phyloP scores from a whole-genome alignment of 2,888 invertebrate species.

The Clunio marinus region DNA sequence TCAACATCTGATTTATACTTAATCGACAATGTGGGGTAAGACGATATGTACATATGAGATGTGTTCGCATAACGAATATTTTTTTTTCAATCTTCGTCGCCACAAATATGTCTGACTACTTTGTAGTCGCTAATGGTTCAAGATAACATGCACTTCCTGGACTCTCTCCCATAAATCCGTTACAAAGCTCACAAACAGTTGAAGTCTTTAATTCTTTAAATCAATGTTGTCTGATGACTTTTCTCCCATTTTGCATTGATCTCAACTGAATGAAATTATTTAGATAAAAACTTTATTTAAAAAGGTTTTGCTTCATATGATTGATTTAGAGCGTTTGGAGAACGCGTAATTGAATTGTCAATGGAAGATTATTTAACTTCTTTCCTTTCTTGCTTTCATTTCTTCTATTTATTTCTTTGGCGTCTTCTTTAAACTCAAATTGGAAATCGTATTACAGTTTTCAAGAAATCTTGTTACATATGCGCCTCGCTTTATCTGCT shows the following conservation, averaged over 20 bases:
- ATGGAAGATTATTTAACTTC: slow-evolving; percentile 18
- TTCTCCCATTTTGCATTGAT: neutral
- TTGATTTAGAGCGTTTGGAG: slow-evolving; percentile 24
- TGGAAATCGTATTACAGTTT: slow-evolving; percentile 26
- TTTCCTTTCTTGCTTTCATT: no score
- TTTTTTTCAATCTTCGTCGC: slow-evolving; percentile 9
- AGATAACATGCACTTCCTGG: slow-evolving; percentile 24
- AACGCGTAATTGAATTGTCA: slow-evolving; percentile 35
- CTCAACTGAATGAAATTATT: no score
- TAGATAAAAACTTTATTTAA: no score
- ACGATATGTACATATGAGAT: neutral
- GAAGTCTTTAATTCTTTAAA: neutral
- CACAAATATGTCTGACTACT: no score
- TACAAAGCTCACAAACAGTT: neutral
- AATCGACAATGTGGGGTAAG: slow-evolving; percentile 11
- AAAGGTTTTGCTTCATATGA: neutral
- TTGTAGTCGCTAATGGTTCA: neutral
- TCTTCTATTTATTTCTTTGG: neutral
- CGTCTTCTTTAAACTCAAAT: slow-evolving; percentile 13
- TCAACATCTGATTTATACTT: neutral
- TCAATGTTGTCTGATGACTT: neutral
- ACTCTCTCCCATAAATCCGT: slow-evolving; percentile 9
- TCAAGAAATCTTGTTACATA: slow-evolving; percentile 9
- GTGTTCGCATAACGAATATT: neutral
- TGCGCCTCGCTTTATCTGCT: slow-evolving; percentile 12